phyloP scores from a whole-genome alignment of 2,113 vertebrate genomes.

The Blennius ocellaris region DNA sequence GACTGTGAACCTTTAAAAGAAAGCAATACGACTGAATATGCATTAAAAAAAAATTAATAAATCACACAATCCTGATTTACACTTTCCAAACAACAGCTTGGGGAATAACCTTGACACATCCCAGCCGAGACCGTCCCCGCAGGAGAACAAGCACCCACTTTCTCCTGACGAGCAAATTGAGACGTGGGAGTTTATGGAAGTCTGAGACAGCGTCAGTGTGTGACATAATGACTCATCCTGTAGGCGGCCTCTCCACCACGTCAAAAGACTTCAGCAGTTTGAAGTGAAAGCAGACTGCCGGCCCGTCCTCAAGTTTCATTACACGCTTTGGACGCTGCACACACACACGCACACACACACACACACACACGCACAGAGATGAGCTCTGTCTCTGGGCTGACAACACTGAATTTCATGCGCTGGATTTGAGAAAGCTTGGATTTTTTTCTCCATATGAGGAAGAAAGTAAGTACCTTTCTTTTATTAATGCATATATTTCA shows the following conservation, averaged over 20 bases:
- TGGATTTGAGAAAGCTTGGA: constrained; percentile 60
- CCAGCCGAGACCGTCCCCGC: constrained; percentile 47
- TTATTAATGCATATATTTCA: neutral
- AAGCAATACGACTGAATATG: too few species aligned
- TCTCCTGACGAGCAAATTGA: constrained; percentile 64
- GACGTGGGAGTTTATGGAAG: constrained; percentile 75
- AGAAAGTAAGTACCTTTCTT: constrained; percentile 74
- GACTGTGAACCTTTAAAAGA: too few species aligned
- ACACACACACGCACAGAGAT: constrained; percentile 42
- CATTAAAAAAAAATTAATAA: too few species aligned
- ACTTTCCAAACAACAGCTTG: constrained; percentile 49
- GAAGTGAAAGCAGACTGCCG: constrained; percentile 70
- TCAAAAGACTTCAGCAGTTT: constrained; percentile 70
- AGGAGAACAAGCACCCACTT: constrained; percentile 68
- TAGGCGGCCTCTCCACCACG: constrained; percentile 75
- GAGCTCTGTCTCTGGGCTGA: constrained; percentile 43
- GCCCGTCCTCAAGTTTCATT: constrained; percentile 73
- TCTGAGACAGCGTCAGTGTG: constrained; percentile 73
- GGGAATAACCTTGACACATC: constrained; percentile 57
- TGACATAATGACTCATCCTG: constrained; percentile 80
- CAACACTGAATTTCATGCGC: constrained; percentile 60
- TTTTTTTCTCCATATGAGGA: constrained; percentile 80
- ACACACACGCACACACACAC: constrained; percentile 32
- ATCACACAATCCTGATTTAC: constrained; percentile 1
- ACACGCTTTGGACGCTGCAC: constrained; percentile 51